phyloP scores from a whole-genome alignment of 2,797 vertebrate genomes.

The Hoplostethus atlanticus region DNA sequence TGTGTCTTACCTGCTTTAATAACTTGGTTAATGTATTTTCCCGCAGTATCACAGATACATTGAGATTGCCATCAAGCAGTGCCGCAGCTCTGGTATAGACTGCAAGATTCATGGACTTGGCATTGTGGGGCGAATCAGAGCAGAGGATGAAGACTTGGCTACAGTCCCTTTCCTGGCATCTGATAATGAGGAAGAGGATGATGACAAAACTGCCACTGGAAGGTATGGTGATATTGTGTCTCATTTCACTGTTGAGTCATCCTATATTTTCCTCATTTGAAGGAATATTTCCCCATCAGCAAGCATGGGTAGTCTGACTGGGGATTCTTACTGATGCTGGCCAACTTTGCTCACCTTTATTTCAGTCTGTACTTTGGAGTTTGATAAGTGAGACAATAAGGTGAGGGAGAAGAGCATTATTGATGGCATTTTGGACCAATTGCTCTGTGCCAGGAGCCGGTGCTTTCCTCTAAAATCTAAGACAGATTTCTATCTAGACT shows the following conservation, averaged over 20 bases:
- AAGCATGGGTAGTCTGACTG: neutral
- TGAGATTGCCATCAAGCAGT: slow-evolving; percentile 97
- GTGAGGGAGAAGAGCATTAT: neutral
- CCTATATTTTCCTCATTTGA: neutral
- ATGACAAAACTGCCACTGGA: slow-evolving; percentile 92
- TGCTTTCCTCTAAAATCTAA: too few species aligned
- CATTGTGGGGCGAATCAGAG: slow-evolving; percentile 92
- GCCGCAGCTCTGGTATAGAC: slow-evolving; percentile 98
- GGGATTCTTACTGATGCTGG: neutral
- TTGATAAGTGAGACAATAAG: neutral
- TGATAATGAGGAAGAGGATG: slow-evolving; percentile 98
- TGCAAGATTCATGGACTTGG: slow-evolving; percentile 97
- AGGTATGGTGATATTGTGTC: slow-evolving; percentile 80
- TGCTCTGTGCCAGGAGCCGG: neutral
- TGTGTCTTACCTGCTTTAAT: neutral
- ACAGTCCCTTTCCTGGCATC: slow-evolving; percentile 97
- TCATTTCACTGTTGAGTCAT: neutral
- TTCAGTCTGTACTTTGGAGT: neutral
- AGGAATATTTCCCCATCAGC: neutral
- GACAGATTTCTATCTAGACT: neutral
- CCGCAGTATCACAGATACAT: slow-evolving; percentile 95
- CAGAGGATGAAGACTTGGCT: slow-evolving; percentile 97
- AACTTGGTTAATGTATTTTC: neutral
- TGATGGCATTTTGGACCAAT: neutral
- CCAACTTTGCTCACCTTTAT: neutral